Percentiles rank a stretch among this genome's conserved stretches.
Conservation (phyloP, 2,888 invertebrate species). For the Drosophila mercatorum region DNA sequence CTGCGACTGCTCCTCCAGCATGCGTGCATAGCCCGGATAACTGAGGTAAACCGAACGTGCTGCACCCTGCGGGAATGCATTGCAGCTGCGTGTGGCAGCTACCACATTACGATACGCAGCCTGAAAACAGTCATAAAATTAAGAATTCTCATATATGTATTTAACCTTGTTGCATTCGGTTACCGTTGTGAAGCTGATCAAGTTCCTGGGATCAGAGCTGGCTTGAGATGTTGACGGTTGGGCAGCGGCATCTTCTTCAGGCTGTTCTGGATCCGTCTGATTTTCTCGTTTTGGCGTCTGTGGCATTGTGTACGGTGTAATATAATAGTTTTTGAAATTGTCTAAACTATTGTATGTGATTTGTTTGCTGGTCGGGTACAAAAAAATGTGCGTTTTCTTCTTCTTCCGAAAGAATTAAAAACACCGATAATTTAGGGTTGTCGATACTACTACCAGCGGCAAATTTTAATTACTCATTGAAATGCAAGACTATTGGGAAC, state of each 20-base stretch:
- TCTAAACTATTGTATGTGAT: not conserved
- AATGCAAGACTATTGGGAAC: conserved; percentile 29
- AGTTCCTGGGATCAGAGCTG: conserved; percentile 1
- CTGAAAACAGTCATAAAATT: conserved; percentile 45
- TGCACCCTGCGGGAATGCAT: conserved; percentile 89
- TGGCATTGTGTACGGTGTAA: conserved; percentile 45
- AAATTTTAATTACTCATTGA: conserved; percentile 41
- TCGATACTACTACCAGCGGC: conserved; percentile 51
- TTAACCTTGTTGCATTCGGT: not conserved
- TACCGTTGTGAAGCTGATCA: conserved; percentile 81
- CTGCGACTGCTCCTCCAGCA: conserved; percentile 88
- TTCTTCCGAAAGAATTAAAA: conserved; percentile 50
- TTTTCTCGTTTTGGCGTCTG: conserved; percentile 46
- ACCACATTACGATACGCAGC: conserved; percentile 88
- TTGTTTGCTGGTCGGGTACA: conserved; percentile 20
- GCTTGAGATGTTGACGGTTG: conserved; percentile 39
- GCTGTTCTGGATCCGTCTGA: conserved; percentile 15
- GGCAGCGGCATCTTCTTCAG: conserved; percentile 1
- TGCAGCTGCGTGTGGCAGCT: conserved; percentile 89
- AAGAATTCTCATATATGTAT: not conserved
- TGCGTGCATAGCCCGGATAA: conserved; percentile 90
- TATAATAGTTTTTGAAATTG: not conserved
- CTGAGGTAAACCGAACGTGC: conserved; percentile 91
- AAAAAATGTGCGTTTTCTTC: conserved; percentile 74
- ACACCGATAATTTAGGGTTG: conserved; percentile 68